phyloP scores from a whole-genome alignment of 2,888 invertebrate species.

The Pseudococcus longispinus region DNA sequence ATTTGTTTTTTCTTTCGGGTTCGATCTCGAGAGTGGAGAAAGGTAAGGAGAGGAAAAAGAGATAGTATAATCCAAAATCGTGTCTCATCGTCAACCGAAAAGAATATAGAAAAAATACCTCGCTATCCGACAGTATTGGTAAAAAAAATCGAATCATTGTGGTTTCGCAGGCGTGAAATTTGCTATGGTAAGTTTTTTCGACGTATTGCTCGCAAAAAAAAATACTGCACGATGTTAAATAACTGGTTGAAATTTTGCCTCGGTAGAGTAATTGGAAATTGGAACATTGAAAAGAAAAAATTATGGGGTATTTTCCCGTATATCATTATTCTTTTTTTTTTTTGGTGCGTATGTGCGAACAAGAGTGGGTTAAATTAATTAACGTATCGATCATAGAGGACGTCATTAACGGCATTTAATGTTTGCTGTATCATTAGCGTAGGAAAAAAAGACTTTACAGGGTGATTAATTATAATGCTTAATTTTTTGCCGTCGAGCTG shows the following conservation, averaged over 20 bases:
- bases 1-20: constrained; percentile 4
- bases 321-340: background rate
- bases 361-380: constrained; percentile 7
- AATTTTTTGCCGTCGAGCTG: background rate
- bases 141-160: constrained; percentile 10
- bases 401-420: constrained; percentile 31
- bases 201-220: background rate
- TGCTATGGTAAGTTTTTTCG: background rate
- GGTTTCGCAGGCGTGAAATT: constrained; percentile 22
- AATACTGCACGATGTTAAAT: background rate
- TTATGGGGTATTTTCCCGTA: background rate
- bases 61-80: background rate
- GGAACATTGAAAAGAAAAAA: background rate
- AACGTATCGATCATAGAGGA: constrained; percentile 36
- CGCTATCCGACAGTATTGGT: background rate
- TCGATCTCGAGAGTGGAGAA: background rate
- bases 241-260: constrained; percentile 11
- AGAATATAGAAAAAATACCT: background rate
- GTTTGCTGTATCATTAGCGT: constrained; percentile 7
- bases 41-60: background rate
- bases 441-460: background rate
- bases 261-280: background rate
- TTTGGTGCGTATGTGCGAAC: background rate
- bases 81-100: background rate
- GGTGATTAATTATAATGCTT: constrained; percentile 28